Evolutionary conservation across 2,888 invertebrate genomes (phyloP).

Genomic region (Melikaiella ostensackeni): DNA sequence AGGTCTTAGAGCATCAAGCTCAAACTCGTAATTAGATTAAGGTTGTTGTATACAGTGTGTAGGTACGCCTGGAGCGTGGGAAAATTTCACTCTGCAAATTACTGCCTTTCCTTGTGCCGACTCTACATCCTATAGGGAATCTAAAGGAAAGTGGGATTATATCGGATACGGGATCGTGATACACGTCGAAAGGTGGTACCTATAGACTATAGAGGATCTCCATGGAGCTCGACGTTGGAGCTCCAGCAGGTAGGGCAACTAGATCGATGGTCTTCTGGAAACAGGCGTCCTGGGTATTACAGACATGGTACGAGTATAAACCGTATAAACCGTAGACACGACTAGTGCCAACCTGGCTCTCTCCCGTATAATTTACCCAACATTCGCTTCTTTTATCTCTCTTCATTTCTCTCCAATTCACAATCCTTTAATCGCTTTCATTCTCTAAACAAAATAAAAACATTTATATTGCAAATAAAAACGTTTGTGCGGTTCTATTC

Average conservation of each 20-base stretch:
- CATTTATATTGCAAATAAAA: too few species aligned
- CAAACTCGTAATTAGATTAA: constrained; percentile 53
- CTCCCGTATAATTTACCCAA: constrained; percentile 47
- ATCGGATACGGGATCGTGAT: constrained; percentile 56
- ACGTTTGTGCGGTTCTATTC: too few species aligned
- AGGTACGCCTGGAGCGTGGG: constrained; percentile 54
- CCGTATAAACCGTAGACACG: constrained; percentile 5
- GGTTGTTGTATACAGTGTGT: constrained; percentile 43
- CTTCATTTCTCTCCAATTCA: not conserved
- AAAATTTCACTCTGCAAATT: constrained; percentile 57
- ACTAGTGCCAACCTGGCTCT: constrained; percentile 43
- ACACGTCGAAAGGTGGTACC: constrained; percentile 49
- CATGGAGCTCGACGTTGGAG: constrained; percentile 45
- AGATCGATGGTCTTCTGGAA: constrained; percentile 55
- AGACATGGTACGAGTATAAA: not conserved
- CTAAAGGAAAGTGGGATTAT: constrained; percentile 47
- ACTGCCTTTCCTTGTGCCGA: constrained; percentile 52
- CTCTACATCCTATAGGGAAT: constrained; percentile 55
- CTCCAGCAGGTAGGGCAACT: constrained; percentile 45
- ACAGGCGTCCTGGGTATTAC: constrained; percentile 52
- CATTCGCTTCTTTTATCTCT: constrained; percentile 39
- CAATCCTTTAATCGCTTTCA: not conserved
- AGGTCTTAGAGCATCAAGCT: constrained; percentile 49
- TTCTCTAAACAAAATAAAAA: not conserved
- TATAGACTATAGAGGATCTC: not conserved